Base-by-base conservation (phyloP, 1,140 invertebrate genomes). In the Drosophila parvula region DNA sequence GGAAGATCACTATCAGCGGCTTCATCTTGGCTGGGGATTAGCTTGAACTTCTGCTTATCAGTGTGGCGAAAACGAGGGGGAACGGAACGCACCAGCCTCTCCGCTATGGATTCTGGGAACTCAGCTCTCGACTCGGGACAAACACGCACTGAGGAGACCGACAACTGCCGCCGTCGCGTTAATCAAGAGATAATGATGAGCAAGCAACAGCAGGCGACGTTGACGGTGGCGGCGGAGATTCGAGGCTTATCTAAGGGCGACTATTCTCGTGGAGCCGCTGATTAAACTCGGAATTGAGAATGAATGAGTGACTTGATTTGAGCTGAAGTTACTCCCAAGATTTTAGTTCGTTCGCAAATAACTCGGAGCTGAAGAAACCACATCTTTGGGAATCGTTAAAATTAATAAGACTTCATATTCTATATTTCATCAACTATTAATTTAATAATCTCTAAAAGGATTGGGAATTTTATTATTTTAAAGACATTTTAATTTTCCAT, bases 101-200 rank as follows among this genome's bases (percentile, higher is more conserved):
- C 41, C 45, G 30, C 51, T 55, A 2, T 27, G 51, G 51, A 38
- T 38, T 55, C 18, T 27, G 34, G 51, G 51, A 55, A 55, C 51
- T 55, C 51, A 27, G 34, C 62, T 65, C 74, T 27, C 61, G 41
- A 40, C 67, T 61, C 56, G 40, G 34, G 41, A 48, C 63, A 53
- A 77, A 68, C 41, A 60, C 74, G 63, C 62, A 76, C 74, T 76
- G 70, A 40, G 34, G 51, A 55, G 51, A 55, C 34, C 34, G 51
- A 55, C 51, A 51, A 51, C 50, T 18, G 11, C 50, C 34, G 51
- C 34, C 51, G 34, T 22, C 53, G 62, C 53, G 73, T 57, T 76
- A 77, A 77, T 77, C 74, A 77, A 56, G 28, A 76, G 74, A 77
- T 77, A 77, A 77, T 67, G 73, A 75, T 75, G 73, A 74, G 58